A percentile compares a stretch with the other conserved stretches of the same genome.
Evolutionary conservation across 2,888 invertebrate species (phyloP).

Genomic region (Cheilosia vernalis): DNA sequence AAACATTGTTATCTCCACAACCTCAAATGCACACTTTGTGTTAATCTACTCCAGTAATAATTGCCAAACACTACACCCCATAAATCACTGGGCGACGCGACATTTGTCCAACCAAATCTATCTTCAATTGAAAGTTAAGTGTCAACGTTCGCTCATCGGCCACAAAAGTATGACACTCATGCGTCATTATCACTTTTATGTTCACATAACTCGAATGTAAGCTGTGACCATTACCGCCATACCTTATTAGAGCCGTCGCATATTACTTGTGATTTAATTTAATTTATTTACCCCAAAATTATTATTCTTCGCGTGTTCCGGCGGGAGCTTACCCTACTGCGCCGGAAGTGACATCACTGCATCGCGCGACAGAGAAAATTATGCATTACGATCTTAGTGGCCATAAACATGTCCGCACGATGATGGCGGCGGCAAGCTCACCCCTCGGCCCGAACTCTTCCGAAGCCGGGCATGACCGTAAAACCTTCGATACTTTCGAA

Average conservation of each 20-base stretch:
- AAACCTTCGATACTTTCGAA: constrained; percentile 71
- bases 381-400: constrained; percentile 73
- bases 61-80: neutral
- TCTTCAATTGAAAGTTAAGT: constrained; percentile 58
- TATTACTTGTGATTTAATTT: constrained; percentile 59
- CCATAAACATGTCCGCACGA: constrained; percentile 64
- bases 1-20: no score
- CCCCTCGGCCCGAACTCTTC: neutral
- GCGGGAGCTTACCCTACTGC: constrained; percentile 7
- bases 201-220: constrained; percentile 31
- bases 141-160: constrained; percentile 20
- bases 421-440: constrained; percentile 25
- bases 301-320: constrained; percentile 63
- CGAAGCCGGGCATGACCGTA: constrained; percentile 28
- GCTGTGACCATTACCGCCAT: neutral
- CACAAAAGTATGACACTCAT: constrained; percentile 10
- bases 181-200: constrained; percentile 64
- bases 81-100: neutral
- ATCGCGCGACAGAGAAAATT: constrained; percentile 61
- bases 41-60: neutral
- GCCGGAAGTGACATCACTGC: constrained; percentile 57
- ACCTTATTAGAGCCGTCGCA: constrained; percentile 10
- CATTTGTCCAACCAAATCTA: neutral
- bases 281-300: constrained; percentile 65
- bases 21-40: no score